Conservation (phyloP, 2,797 vertebrate species). For the Enteromius radiatus region DNA sequence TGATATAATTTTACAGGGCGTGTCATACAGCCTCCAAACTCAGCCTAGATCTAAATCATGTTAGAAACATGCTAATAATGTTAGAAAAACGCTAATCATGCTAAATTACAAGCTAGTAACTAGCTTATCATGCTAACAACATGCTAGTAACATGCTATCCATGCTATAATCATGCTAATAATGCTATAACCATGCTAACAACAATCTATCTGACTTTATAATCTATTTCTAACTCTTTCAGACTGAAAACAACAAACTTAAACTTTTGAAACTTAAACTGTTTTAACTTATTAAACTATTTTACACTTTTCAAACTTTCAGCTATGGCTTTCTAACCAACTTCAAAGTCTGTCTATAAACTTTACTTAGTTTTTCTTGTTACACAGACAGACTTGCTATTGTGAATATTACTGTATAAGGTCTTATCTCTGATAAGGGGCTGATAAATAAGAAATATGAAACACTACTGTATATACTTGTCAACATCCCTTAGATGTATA, state of each 20-base stretch:
- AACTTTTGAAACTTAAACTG: no score
- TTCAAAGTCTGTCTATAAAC: no score
- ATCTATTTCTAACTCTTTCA: no score
- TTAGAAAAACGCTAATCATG: no score
- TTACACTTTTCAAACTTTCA: no score
- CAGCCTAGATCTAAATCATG: no score
- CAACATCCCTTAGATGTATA: constrained; percentile 58
- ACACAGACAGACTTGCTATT: not conserved
- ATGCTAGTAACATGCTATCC: not conserved
- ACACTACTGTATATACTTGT: constrained; percentile 66
- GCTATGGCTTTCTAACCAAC: no score
- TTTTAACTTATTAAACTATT: no score
- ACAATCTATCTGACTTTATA: no score
- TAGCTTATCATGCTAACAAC: not conserved
- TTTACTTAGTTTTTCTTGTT: not conserved
- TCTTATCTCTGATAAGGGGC: not conserved
- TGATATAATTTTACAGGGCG: not conserved
- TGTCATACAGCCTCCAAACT: not conserved
- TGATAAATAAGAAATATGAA: constrained; percentile 69
- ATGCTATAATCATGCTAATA: not conserved
- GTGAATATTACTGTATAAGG: not conserved
- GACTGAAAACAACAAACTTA: no score
- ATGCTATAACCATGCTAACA: not conserved
- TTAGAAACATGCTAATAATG: no score
- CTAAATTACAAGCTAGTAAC: not conserved